Evolutionary conservation across 1,140 invertebrate species (phyloP).

Genomic region (Dendroctonus valens): DNA sequence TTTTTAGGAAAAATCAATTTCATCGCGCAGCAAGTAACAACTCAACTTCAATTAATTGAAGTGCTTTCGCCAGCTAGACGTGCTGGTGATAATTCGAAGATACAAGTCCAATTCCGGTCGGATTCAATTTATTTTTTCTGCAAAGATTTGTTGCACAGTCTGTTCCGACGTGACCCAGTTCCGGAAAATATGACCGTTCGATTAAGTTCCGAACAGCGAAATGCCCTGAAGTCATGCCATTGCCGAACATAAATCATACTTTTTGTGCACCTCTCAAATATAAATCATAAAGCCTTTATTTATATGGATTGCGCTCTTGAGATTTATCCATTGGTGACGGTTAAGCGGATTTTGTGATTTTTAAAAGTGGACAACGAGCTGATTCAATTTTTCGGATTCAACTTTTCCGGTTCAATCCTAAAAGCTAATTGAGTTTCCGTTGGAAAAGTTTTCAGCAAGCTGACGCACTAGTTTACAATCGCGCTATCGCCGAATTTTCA

Average conservation of each 20-base stretch:
- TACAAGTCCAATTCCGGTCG: background rate
- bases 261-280: slow-evolving; percentile 8
- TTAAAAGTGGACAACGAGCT: background rate
- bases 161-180: slow-evolving; percentile 9
- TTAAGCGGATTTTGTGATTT: background rate
- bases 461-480: no score
- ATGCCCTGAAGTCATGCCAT: slow-evolving; percentile 10
- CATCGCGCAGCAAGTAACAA: no score
- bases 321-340: slow-evolving; percentile 1
- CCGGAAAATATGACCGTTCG: slow-evolving; percentile 6
- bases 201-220: slow-evolving; percentile 5
- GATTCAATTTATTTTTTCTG: slow-evolving; percentile 11
- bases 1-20: no score
- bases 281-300: slow-evolving; percentile 11
- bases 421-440: no score
- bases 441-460: no score
- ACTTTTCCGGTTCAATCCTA: no score
- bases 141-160: slow-evolving; percentile 3
- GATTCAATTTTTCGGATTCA: no score
- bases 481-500: no score
- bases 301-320: slow-evolving; percentile 1
- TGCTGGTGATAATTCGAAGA: no score
- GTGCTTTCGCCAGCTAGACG: no score
- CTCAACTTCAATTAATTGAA: no score
- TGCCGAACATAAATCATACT: slow-evolving; percentile 9